Conservation (phyloP, 2,113 vertebrate genomes). For the Elephantulus edwardii region DNA sequence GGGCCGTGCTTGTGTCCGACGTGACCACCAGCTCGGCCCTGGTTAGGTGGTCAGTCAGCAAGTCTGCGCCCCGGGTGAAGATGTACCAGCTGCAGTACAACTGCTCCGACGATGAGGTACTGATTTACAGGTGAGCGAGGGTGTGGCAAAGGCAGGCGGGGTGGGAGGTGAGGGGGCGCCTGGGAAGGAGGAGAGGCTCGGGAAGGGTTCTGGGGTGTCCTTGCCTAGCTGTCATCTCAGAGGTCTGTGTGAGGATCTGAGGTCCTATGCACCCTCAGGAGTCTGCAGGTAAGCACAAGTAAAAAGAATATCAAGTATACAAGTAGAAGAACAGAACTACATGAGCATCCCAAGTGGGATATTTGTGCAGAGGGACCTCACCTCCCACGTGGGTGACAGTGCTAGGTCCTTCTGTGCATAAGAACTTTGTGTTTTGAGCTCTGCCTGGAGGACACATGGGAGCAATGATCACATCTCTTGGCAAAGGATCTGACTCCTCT, state of each 20-base stretch:
- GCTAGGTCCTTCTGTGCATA: rapidly evolving
- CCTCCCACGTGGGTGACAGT: rapidly evolving
- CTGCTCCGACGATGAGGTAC: slow-evolving; percentile 97
- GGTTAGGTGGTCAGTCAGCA: slow-evolving; percentile 96
- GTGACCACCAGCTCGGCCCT: slow-evolving; percentile 94
- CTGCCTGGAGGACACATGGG: neutral
- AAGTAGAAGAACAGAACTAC: neutral
- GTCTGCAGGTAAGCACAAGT: neutral
- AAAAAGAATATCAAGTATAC: neutral
- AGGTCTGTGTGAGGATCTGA: neutral
- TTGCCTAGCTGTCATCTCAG: neutral
- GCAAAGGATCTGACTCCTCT: neutral
- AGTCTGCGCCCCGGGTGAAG: slow-evolving; percentile 95
- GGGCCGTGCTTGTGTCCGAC: slow-evolving; percentile 92
- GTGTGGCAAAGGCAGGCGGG: neutral
- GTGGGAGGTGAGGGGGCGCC: neutral
- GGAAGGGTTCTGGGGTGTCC: no score
- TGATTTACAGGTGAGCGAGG: slow-evolving; percentile 94
- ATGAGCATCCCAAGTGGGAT: neutral
- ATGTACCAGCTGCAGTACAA: slow-evolving; percentile 99
- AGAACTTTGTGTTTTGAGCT: neutral
- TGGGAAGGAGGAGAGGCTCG: rapidly evolving
- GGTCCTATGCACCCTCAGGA: neutral
- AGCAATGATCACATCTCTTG: neutral
- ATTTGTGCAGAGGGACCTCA: rapidly evolving